A percentile compares a stretch with the other conserved stretches of the same genome.
phyloP scores from a whole-genome alignment of 2,113 vertebrate genomes.

The Casuarius casuarius region DNA sequence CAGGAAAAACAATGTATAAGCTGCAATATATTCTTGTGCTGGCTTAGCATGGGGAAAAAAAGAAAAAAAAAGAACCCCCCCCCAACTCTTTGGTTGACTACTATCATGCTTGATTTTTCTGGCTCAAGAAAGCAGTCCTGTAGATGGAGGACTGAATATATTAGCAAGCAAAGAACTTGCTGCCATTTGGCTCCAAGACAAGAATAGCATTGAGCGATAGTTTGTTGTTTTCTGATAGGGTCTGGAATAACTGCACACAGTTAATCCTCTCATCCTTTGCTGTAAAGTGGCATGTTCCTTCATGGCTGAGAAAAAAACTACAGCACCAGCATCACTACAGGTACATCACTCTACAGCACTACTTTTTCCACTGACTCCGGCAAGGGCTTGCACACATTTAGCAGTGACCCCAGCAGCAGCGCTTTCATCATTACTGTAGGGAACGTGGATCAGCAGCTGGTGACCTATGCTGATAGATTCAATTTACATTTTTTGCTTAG shows the following conservation, averaged over 20 bases:
- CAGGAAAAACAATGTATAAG: slow-evolving; percentile 41
- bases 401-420: neutral
- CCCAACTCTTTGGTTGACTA: neutral
- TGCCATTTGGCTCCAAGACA: slow-evolving; percentile 9
- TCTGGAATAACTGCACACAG: neutral
- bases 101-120: neutral
- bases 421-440: neutral
- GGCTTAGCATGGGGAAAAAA: neutral
- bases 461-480: neutral
- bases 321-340: neutral
- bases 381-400: neutral
- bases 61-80: neutral
- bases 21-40: slow-evolving; percentile 7
- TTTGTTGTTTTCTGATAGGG: neutral
- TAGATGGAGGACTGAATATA: neutral
- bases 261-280: neutral
- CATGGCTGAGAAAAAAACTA: neutral
- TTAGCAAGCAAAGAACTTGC: neutral
- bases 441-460: neutral
- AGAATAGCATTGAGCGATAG: neutral
- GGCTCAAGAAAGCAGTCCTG: neutral
- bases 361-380: neutral
- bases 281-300: neutral
- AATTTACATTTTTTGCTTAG: neutral
- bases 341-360: neutral